Base-by-base conservation (phyloP, 2,888 invertebrate genomes). In the Choristoneura rosaceana region DNA sequence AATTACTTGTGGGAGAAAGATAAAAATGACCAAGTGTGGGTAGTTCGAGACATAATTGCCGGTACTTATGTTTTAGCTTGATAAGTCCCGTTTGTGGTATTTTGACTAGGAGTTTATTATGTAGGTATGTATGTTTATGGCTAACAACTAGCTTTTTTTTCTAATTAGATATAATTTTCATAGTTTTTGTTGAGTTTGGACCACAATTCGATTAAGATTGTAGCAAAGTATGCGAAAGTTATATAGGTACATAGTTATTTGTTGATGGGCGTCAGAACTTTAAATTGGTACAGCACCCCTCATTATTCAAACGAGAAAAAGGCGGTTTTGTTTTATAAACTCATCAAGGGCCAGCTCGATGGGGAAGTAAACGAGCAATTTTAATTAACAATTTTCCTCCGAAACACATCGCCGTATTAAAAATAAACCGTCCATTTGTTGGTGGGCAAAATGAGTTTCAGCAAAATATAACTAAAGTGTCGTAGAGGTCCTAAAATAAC, bases 351-450 rank as follows among this genome's bases (percentile, higher is more conserved):
- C 52, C 52, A 52, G 52, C 41, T 60, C 70, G 52, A 65, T 60
- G 5, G 33, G 12, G 43, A 60, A 70, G 64, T 70, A 60, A 67
- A 71, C 67, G 62, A 61, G 55, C 71, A 43, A 60, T 60, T 65
- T 65, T 50, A 70, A 65, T 70, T 70, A 70, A 70, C 33, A 52
- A 65, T 70, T 38, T 70, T 59, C 64, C 38, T 38, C n/a, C 47
- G 64, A 64, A 70, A 59, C 38, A 41, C 45, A 64, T 41, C 12
- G 59, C 59, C 34, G 47, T 63, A 47, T 64, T 38, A 59, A 70
- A 64, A 70, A 64, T 50, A 59, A 38, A 64, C 47, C n/a, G n/a
- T 12, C 59, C 38, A 50, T 71, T 61, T 61, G 66, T 55, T 61
- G 15, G 10, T 55, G 15, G 10, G 41, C 8, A 71, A 71, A 71